Percentiles rank a stretch among this genome's conserved stretches.
These are phyloP conservation scores for Andinoacara biseriatus DNA, from an alignment of 2,113 vertebrate species.

Conservation along the genomic window DNA sequence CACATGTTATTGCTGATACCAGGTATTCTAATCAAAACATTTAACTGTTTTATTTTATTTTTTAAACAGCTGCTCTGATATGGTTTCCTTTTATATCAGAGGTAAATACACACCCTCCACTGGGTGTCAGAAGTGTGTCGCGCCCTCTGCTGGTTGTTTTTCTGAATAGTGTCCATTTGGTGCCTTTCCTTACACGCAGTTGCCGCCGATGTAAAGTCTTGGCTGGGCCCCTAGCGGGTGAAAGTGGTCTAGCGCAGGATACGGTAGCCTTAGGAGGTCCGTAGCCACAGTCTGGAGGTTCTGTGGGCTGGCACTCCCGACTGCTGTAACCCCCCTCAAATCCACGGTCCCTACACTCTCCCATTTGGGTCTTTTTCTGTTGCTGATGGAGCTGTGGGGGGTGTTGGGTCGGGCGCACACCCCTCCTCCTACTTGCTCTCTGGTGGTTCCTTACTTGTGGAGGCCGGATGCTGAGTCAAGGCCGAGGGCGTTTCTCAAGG, in stretches of 20 bases:
- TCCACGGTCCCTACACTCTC: constrained; percentile 78
- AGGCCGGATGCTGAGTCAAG: constrained; percentile 84
- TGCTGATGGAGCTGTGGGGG: constrained; percentile 81
- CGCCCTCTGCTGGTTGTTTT: constrained; percentile 87
- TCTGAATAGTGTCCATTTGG: constrained; percentile 94
- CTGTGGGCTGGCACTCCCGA: constrained; percentile 83
- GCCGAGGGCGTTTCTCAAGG: constrained; percentile 84
- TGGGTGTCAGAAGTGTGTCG: constrained; percentile 80
- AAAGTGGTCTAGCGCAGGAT: constrained; percentile 94
- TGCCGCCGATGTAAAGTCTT: constrained; percentile 94
- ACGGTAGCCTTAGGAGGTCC: constrained; percentile 89
- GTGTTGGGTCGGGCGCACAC: constrained; percentile 79
- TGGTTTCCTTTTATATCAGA: constrained; percentile 85
- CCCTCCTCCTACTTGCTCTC: constrained; percentile 80
- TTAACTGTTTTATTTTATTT: constrained; percentile 75
- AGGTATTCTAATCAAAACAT: constrained; percentile 79
- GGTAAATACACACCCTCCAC: constrained; percentile 77
- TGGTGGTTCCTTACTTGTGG: constrained; percentile 87
- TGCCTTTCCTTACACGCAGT: constrained; percentile 94
- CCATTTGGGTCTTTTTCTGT: constrained; percentile 85
- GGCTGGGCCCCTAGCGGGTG: constrained; percentile 88
- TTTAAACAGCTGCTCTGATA: constrained; percentile 85
- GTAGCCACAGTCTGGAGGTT: constrained; percentile 85
- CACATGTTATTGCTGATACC: constrained; percentile 58
- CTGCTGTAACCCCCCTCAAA: constrained; percentile 80